phyloP scores from a whole-genome alignment of 2,797 vertebrate genomes.

The Perodicticus potto region DNA sequence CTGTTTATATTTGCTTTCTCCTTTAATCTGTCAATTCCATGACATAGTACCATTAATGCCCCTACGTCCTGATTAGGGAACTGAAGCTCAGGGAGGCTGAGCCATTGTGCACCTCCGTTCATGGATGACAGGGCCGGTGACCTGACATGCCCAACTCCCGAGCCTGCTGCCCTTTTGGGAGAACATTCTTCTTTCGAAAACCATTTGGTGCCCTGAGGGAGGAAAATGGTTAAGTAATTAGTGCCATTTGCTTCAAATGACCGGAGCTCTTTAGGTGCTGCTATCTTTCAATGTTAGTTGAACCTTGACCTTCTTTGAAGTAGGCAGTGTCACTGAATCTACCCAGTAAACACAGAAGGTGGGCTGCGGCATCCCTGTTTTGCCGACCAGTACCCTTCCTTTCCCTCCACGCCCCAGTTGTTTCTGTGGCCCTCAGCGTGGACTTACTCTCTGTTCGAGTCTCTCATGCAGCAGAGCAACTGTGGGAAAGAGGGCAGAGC shows the following conservation, averaged over 20 bases:
- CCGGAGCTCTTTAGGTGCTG: neutral
- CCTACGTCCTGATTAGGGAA: neutral
- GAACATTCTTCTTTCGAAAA: constrained; percentile 9
- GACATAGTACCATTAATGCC: neutral
- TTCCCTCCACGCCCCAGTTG: neutral
- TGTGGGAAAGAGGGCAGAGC: neutral
- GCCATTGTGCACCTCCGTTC: neutral
- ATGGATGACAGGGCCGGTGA: neutral
- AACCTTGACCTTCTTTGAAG: neutral
- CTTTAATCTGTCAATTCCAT: neutral
- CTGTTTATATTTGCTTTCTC: neutral
- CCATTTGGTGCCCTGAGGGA: neutral
- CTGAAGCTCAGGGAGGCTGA: neutral
- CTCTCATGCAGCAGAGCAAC: neutral
- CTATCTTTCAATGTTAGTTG: neutral
- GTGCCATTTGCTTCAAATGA: neutral
- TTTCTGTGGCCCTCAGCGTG: neutral
- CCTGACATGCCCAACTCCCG: neutral
- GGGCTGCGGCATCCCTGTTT: neutral
- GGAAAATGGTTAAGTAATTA: neutral
- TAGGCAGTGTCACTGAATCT: neutral
- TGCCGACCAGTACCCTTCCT: neutral
- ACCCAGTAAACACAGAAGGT: neutral
- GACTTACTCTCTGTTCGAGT: neutral
- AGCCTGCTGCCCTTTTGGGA: neutral